Conservation (phyloP, 2,888 invertebrate genomes). For the Callinectes sapidus region DNA sequence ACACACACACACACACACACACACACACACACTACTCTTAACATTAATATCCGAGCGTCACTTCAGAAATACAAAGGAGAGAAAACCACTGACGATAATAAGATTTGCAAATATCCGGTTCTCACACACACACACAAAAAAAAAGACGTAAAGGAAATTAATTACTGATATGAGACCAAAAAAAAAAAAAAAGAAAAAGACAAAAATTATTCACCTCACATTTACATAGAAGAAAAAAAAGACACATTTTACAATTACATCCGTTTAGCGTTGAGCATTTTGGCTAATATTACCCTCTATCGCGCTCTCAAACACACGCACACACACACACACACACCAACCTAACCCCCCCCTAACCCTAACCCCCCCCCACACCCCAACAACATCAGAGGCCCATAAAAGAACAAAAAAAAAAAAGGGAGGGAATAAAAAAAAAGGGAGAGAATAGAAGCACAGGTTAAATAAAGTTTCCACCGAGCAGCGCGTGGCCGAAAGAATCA, state of each 20-base stretch:
- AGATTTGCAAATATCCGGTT: no score
- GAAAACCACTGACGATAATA: no score
- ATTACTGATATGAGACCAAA: no score
- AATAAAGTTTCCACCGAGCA: neutral
- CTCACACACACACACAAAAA: no score
- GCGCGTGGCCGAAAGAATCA: constrained; percentile 5
- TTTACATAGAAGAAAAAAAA: no score
- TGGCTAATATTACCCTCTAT: neutral
- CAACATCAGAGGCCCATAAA: neutral
- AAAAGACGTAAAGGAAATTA: no score
- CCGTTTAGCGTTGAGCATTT: neutral
- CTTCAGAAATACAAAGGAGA: no score
- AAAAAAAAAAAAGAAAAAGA: no score
- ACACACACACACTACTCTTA: neutral
- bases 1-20: constrained; percentile 39
- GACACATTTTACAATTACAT: no score
- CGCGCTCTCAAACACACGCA: neutral
- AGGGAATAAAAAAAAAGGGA: neutral
- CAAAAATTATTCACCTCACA: no score
- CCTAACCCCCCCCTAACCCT: no score
- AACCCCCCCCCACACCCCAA: no score
- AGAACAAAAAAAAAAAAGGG: neutral
- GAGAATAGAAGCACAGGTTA: neutral
- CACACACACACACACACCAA: neutral
- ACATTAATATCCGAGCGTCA: neutral